phyloP scores from a whole-genome alignment of 2,797 vertebrate genomes.

The Acipenser oxyrinchus region DNA sequence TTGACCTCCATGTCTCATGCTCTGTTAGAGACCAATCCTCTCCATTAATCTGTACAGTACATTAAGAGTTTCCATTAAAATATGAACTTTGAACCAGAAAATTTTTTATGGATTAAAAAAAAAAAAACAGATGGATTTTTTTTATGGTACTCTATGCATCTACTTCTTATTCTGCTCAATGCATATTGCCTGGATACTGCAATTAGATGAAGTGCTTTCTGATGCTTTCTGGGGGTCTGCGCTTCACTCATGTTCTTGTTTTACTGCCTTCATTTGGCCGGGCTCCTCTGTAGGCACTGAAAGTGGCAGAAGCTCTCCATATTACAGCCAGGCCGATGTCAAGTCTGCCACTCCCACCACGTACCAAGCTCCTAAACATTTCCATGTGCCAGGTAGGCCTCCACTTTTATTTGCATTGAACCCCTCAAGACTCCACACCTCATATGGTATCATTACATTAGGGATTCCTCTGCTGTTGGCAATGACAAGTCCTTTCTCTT shows the following conservation, averaged over 20 bases:
- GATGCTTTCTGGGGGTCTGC: no score
- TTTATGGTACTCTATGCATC: conserved; percentile 23
- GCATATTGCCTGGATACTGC: conserved; percentile 40
- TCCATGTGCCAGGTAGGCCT: conserved; percentile 97
- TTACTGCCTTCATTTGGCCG: conserved; percentile 51
- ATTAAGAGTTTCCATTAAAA: no score
- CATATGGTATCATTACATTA: conserved; percentile 29
- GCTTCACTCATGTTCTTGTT: no score
- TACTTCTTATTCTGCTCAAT: conserved; percentile 18
- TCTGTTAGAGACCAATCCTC: no score
- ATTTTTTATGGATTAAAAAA: not conserved
- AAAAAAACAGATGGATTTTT: not conserved
- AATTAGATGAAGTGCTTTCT: conserved; percentile 48
- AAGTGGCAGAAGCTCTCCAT: conserved; percentile 96
- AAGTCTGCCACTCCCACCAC: conserved; percentile 89
- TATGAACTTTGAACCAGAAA: not conserved
- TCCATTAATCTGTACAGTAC: no score
- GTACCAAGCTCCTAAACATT: conserved; percentile 96
- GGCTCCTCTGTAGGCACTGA: conserved; percentile 78
- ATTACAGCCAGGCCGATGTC: conserved; percentile 91
- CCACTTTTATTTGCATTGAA: conserved; percentile 35
- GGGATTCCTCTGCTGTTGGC: conserved; percentile 19
- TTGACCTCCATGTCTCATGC: no score
- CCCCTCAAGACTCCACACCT: conserved; percentile 8
- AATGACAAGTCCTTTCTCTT: not conserved